Base-by-base conservation (phyloP, 35 echinoderm and acorn worm species). In the Anneissia japonica region DNA sequence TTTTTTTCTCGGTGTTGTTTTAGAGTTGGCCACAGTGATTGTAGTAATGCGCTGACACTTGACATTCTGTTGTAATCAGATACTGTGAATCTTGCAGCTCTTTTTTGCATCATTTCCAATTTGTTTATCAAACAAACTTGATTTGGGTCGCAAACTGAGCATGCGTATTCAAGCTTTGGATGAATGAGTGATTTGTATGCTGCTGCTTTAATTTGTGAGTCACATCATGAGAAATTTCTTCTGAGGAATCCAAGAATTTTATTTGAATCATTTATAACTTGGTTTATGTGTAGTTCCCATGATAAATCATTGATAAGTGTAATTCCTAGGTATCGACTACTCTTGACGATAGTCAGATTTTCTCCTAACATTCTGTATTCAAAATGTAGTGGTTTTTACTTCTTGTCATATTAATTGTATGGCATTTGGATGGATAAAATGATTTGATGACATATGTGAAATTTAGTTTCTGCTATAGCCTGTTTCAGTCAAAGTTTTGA, bases 221-320 rank as follows among this genome's bases (percentile, higher is more conserved):
- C 17, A 33, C 75, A 79, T 33, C 30, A 17, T 5, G 32, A 34
- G 28, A 87, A 79, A 29, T 87, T 77, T 36, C 86, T 80, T 30
- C 77, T 31, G 0, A 87, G 74, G 35, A 87, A 51, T 23, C 86
- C 86, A 36, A 79, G 37, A 31, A 51, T 87, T 17, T 26, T 46
- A 32, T 37, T 23, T 45, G 74, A 19, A 81, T 83, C 36, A 14
- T 77, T 77, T 77, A 37, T 35, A 34, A 77, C 10, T 23, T 74
- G 9, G 26, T 90, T 83, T n/a, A 84, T 90, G 30, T 89, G 88
- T 26, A 37, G 74, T 84, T 75, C 83, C 72, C 80, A 90, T 34
- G 72, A 41, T 32, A 90, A 40, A 43, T 83, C 72, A 41, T 77
- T 83, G 26, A 81, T 45, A 6, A 90, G 31, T 31, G 36, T 0